A percentile compares a stretch with the other conserved stretches of the same genome.
These are phyloP conservation scores for Brachypteracias leptosomus DNA, from an alignment of 2,113 vertebrate species.

Conservation along the genomic window DNA sequence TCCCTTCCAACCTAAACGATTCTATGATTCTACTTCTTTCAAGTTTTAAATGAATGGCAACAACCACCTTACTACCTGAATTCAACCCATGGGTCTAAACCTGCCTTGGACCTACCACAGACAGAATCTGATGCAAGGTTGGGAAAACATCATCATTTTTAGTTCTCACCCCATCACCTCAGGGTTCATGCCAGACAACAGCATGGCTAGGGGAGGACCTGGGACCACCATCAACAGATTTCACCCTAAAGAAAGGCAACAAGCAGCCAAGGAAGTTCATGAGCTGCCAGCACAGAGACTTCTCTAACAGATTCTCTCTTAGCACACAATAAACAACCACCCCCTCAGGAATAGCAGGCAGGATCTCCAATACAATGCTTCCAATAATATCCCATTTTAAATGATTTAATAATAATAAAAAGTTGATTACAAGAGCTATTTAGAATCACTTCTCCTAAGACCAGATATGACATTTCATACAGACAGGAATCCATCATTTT, in stretches of 20 bases:
- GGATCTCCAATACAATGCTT: background rate
- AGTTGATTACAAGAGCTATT: slow-evolving; percentile 19
- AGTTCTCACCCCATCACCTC: background rate
- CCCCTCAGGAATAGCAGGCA: background rate
- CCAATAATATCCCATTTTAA: background rate
- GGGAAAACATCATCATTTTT: background rate
- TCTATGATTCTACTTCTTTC: no score
- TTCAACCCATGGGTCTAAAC: background rate
- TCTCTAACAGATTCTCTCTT: background rate
- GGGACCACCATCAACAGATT: background rate
- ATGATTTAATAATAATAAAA: slow-evolving; percentile 14
- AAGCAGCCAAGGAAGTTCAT: background rate
- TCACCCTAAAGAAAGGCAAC: background rate
- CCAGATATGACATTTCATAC: background rate
- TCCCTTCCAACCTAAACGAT: no score
- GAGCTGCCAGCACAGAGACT: background rate
- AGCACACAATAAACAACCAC: background rate
- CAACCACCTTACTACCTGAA: background rate
- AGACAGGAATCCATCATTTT: background rate
- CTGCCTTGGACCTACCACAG: background rate
- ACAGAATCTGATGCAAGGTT: background rate
- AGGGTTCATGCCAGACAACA: background rate
- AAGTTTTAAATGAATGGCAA: background rate
- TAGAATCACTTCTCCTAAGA: slow-evolving; percentile 1
- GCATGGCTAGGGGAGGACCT: background rate